A percentile compares a stretch with the other conserved stretches of the same genome.
phyloP scores from a whole-genome alignment of 2,797 vertebrate species.

The Sebastes miniatus region DNA sequence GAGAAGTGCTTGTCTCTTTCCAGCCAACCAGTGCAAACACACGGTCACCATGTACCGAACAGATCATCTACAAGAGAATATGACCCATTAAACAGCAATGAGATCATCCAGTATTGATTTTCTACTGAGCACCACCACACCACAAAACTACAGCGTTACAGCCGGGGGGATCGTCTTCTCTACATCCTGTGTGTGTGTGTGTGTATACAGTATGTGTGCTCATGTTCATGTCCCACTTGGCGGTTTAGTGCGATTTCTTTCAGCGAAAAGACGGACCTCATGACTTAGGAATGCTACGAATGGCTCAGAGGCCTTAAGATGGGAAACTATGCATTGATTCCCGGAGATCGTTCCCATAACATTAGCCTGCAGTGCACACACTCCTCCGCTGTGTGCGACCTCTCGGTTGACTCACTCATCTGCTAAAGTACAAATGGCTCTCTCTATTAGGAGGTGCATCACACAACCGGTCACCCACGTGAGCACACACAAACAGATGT shows the following conservation, averaged over 20 bases:
- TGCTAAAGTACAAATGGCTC: constrained; percentile 4
- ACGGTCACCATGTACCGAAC: constrained; percentile 2
- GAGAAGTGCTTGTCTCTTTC: background rate
- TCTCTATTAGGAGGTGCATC: constrained; percentile 34
- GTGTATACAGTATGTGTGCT: background rate
- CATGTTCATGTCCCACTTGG: constrained; percentile 41
- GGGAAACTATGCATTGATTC: constrained; percentile 71
- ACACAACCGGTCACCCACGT: constrained; percentile 10
- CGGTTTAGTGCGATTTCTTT: constrained; percentile 38
- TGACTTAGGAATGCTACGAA: constrained; percentile 74
- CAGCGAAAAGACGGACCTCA: constrained; percentile 53
- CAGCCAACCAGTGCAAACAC: background rate
- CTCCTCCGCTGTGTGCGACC: constrained; percentile 34
- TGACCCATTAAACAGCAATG: constrained; percentile 65
- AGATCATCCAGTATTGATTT: constrained; percentile 75
- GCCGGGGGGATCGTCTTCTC: constrained; percentile 31
- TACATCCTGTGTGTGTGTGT: constrained; percentile 35
- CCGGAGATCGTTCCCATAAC: constrained; percentile 57
- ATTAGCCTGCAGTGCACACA: constrained; percentile 15
- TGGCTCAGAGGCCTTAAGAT: constrained; percentile 68
- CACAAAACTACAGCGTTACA: constrained; percentile 31
- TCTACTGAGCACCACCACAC: constrained; percentile 37
- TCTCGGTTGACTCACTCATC: constrained; percentile 44
- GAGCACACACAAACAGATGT: constrained; percentile 2
- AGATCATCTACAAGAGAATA: constrained; percentile 40